Evolutionary conservation across 53 echinoderm and acorn worm species (phyloP), one percentile per base, ranked within the genome.

Genomic region (Arbacia lixula): DNA sequence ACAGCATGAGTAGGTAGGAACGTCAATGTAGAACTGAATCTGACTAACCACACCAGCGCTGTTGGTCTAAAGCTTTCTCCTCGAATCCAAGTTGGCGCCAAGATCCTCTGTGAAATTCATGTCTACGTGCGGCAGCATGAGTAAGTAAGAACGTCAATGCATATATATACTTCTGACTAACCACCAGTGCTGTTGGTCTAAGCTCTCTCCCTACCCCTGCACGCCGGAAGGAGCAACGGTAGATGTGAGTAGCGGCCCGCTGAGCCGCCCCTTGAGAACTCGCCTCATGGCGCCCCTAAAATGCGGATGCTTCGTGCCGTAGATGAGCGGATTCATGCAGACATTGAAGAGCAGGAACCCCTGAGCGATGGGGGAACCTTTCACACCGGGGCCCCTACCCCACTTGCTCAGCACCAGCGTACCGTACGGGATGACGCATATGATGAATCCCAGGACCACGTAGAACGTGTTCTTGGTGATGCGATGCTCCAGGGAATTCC

Each of bases 251-350:
- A 67, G 38, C 29, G 67, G 67, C 39, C 21, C 67, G 29, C 9
- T 67, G 22, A 67, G 46, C 43, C 50, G 56, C 35, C 33, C 53
- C 12, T 4, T 75, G 10, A 75, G 36, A 28, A 79, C 0, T 4
- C 40, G 58, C 27, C n/a, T 61, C 38, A 79, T 5, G 5, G 79
- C 58, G 1, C 27, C 28, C 16, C 61, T 37, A 30, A 81, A 81
- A 41, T 81, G 82, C 40, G 82, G 82, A 19, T 81, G 82, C 60
- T 81, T 81, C 0, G 82, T 81, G n/a, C 82, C 82, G 42, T 81
- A 81, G 82, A 81, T 81, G 2, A 81, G 30, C 12, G 82, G 82
- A 46, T 81, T 81, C 0, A 81, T 31, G 65, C 82, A 81, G 61
- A 41, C 63, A 64, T 81, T 81, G 50, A 81, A 81, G 26, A 81